Evolutionary conservation across 2,113 vertebrate species (phyloP), one percentile per base, ranked within the genome.

Genomic region (Chionomys nivalis): DNA sequence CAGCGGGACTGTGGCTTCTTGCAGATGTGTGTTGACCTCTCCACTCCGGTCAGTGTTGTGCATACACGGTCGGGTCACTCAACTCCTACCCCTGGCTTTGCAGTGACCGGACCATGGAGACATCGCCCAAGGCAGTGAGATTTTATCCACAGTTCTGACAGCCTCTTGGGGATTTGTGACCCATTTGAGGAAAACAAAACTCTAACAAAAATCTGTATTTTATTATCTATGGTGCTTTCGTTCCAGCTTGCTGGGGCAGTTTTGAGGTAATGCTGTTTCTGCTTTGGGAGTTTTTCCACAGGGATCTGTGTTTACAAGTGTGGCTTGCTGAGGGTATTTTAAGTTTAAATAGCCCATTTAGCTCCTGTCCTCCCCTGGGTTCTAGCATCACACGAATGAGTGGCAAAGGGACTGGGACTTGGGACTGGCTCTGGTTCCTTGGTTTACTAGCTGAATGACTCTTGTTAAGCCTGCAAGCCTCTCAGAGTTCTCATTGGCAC

Each of bases 281-380:
- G 24, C 52, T 76, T 94, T 92, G 61, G 44, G 95, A 66, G 90
- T 31, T 9, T 92, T 85, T n/a, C 73, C 72, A 92, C n/a, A 85
- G 17, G 47, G 65, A 63, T 58, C 58, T 82, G 33, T 83, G 78
- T 82, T 92, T 55, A 52, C 28, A 47, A 19, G 72, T 70, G 26
- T 44, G 87, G 58, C 42, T 90, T 93, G 61, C 61, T 95, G 23
- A 87, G 68, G 16, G 19, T 61, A n/a, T 61, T 86, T 94, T 72
- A 89, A 66, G 16, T 42, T 92, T 76, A 76, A 92, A 39, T 21
- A 44, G 85, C 68, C 23, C 0, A 7, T 49, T 83, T 49, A 19
- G 47, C 44, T 5, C 86, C 70, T 92, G 61, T 36, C 79, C 9
- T 68, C 28, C 21, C 5, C 23, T 10, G 31, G 49, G 44, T n/a